A percentile compares a stretch with the other conserved stretches of the same genome.
Evolutionary conservation across 2,797 vertebrate genomes (phyloP).

Genomic region (Oreortyx pictus): DNA sequence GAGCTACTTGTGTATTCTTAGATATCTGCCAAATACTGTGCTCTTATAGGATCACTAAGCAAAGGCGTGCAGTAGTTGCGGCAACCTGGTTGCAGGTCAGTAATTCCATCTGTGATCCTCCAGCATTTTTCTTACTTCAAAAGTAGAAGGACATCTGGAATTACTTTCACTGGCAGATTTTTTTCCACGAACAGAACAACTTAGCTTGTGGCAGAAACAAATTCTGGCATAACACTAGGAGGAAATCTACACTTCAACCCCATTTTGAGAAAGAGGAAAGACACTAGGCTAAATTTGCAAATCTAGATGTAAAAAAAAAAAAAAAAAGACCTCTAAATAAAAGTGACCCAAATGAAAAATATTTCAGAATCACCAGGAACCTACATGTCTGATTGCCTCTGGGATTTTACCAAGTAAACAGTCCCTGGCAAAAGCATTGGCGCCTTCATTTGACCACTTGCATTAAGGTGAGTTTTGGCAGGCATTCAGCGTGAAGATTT

Average conservation of each 20-base stretch:
- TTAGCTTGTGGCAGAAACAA: background rate
- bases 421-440: background rate
- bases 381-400: background rate
- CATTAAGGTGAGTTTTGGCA: background rate
- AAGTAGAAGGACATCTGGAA: background rate
- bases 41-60: background rate
- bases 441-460: background rate
- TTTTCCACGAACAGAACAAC: background rate
- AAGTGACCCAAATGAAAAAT: background rate
- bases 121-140: background rate
- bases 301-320: background rate
- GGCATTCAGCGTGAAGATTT: background rate
- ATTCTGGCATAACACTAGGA: background rate
- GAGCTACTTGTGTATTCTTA: background rate
- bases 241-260: background rate
- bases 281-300: background rate
- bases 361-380: background rate
- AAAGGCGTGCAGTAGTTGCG: accelerated
- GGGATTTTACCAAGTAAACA: background rate
- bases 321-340: background rate
- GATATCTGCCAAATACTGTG: background rate
- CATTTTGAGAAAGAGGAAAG: background rate
- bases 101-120: accelerated
- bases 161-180: background rate
- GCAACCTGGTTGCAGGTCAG: background rate